Evolutionary conservation across 2,797 vertebrate genomes (phyloP).

Genomic region (Mus minutoides): DNA sequence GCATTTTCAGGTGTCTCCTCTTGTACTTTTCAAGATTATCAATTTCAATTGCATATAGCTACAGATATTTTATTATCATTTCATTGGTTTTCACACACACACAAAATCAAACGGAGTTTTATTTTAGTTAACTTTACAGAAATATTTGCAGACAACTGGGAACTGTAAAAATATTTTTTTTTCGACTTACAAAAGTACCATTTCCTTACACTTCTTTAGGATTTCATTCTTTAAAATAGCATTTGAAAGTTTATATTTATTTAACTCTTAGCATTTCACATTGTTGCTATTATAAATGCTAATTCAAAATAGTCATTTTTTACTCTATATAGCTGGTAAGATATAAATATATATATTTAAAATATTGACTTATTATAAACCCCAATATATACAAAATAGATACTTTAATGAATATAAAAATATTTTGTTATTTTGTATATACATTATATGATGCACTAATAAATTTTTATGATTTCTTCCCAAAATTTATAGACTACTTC

Average conservation of each 20-base stretch:
- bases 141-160: neutral
- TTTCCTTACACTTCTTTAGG: neutral
- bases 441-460: neutral
- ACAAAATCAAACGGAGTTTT: neutral
- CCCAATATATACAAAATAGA: neutral
- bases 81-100: neutral
- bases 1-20: neutral
- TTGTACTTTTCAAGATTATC: neutral
- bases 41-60: neutral
- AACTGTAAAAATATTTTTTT: too few relatives aligned
- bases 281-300: neutral
- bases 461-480: neutral
- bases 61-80: neutral
- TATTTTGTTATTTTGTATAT: neutral
- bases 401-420: neutral
- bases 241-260: conserved; percentile 5
- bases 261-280: conserved; percentile 17
- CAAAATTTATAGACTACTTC: neutral
- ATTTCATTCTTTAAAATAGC: neutral
- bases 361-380: neutral
- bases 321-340: neutral
- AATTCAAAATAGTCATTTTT: neutral
- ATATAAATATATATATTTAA: neutral
- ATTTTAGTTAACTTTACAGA: neutral
- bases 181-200: neutral